Evolutionary conservation across 1,140 invertebrate genomes (phyloP).

Genomic region (Anadara kagoshimensis): DNA sequence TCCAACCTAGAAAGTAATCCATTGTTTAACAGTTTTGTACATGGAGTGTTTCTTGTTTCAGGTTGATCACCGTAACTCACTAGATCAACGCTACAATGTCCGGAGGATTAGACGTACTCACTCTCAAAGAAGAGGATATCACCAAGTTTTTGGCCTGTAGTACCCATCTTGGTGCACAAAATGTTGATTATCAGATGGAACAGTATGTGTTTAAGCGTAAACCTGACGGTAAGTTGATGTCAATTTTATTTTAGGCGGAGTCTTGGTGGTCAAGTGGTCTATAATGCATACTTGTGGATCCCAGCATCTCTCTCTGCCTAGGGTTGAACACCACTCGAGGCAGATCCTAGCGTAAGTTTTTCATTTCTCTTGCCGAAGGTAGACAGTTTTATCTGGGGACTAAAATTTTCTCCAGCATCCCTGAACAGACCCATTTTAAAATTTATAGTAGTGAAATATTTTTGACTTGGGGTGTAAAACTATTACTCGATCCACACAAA

Average conservation of each 20-base stretch:
- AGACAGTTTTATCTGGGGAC: no score
- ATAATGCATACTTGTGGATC: no score
- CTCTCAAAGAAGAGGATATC: conserved; percentile 87
- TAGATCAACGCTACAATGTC: conserved; percentile 69
- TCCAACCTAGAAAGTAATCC: no score
- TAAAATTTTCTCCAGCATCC: no score
- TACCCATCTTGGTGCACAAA: conserved; percentile 94
- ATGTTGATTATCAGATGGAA: conserved; percentile 95
- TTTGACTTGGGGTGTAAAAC: no score
- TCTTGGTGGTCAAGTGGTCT: background rate
- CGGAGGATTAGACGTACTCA: conserved; percentile 71
- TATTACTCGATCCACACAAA: no score
- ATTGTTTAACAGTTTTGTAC: background rate
- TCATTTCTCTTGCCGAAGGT: no score
- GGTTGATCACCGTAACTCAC: conserved; percentile 69
- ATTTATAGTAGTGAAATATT: no score
- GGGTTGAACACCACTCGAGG: no score
- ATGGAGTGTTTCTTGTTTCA: conserved; percentile 15
- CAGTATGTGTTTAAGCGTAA: conserved; percentile 97
- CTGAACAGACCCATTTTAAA: no score
- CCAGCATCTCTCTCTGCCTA: no score
- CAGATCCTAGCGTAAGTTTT: no score
- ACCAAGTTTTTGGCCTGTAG: conserved; percentile 97
- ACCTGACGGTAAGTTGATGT: conserved; percentile 82
- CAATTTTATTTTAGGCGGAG: background rate